Base-by-base conservation (phyloP, 2,797 vertebrate species). In the Limnodromus scolopaceus region DNA sequence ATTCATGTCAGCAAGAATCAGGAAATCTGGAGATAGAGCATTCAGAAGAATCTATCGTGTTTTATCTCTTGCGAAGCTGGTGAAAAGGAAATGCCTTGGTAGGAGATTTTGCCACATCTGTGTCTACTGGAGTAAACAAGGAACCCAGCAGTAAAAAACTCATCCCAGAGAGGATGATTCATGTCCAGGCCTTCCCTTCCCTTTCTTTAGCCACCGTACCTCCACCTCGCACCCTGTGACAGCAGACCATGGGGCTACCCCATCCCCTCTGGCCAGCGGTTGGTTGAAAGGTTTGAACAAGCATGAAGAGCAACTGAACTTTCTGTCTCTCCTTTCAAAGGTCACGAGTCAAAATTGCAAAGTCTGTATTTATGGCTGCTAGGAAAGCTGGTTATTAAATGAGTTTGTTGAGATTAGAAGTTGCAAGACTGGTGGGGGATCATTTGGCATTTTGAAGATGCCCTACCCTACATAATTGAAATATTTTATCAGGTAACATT, bases 21-120 rank as follows among this genome's bases (percentile, higher is more conserved):
- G 88, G 66, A 39, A 39, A 34, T 41, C 5, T 11, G 12, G n/a
- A 72, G 80, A 39, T 61, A 27, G 22, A 1, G 9, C 64, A 38
- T 11, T 3, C n/a, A 22, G 19, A 55, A 4, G 22, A 32, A 20
- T 11, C 49, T 27, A 0, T 23, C 3, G 0, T 0, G 2, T 19
- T 69, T 36, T 46, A 11, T 32, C 6, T 0, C 77, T 53, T 41
- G 30, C 63, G 58, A 16, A 13, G 9, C 38, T 9, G 65, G 6
- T 43, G 48, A 2, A 19, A 39, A 32, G 75, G 78, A 30, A 23
- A 1, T 14, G 4, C 13, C 45, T 16, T 2, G 10, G 15, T 4
- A 27, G 77, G 84, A 92, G 63, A 18, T 43, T 41, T 43, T 46
- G 1, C 72, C 34, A 12, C 9, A 2, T 60, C n/a, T 9, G 0